Base-by-base conservation (phyloP, 2,888 invertebrate genomes). In the Dynastes maya region DNA sequence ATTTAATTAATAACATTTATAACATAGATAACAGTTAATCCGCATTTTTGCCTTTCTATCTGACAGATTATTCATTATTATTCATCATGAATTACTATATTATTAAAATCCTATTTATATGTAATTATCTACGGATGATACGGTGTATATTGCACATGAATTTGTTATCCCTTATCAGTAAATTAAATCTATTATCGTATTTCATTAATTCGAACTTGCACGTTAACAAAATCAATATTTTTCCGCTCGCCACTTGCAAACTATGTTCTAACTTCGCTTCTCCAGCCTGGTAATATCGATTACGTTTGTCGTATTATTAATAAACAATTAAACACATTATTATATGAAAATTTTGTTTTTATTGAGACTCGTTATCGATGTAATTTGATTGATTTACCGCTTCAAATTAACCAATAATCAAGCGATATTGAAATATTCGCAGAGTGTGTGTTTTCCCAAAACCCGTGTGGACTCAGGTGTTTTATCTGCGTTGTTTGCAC, bases 351-450 rank as follows among this genome's bases (percentile, higher is more conserved):
- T 58, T 72, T 71, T 71, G 71, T 71, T 72, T 72, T 72, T 72
- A 72, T 72, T 72, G 58, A 72, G 58, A 22, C 58, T 45, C 16
- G 72, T 58, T 72, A 72, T 72, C 72, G 72, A 75, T 67, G 40
- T 67, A 76, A 76, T 76, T 76, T 76, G 76, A 76, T 76, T 76
- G 76, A 76, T 76, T 76, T 76, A 76, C 67, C 67, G 67, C 53
- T 55, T 53, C 53, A 53, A 67, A 76, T 76, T 76, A 76, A 76
- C 65, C 55, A 67, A 76, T 76, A 76, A 76, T 37, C 37, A 65
- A 67, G 27, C 76, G 37, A 76, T 76, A 76, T 76, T 67, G 29
- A 55, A 65, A 76, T 76, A 53, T 37, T 22, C 40, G 61, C 22
- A 53, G 72, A 22, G 40, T 37, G 71, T 37, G 22, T 68, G 58